These are phyloP conservation scores for Mesoclemmys tuberculata DNA, from an alignment of 2,113 vertebrate genomes.

Conservation along the genomic window DNA sequence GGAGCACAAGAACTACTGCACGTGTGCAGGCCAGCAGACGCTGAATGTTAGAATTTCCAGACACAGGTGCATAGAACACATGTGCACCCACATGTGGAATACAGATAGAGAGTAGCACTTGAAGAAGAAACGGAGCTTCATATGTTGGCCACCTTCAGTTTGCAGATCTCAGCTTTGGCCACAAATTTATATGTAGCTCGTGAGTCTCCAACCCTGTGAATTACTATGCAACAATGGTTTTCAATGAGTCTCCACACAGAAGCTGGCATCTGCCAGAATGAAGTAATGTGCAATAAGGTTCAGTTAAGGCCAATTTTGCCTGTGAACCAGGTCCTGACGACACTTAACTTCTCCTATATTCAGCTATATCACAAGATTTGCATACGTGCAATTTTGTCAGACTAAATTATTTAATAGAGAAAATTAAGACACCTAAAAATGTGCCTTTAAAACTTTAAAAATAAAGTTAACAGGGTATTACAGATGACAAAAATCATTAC, in stretches of 20 bases:
- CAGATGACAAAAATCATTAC: background rate
- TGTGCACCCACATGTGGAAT: no score
- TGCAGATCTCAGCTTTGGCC: background rate
- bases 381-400: no score
- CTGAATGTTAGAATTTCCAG: no score
- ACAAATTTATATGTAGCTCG: background rate
- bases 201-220: background rate
- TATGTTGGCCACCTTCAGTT: no score
- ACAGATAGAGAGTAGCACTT: no score
- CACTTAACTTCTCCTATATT: background rate
- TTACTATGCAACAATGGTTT: background rate
- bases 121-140: background rate
- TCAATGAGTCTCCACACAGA: background rate
- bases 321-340: background rate
- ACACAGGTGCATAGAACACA: no score
- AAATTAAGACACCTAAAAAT: background rate
- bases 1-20: no score
- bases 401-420: background rate
- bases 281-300: background rate
- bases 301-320: background rate
- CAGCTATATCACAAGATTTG: background rate
- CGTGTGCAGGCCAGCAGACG: no score
- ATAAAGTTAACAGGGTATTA: background rate
- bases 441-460: background rate
- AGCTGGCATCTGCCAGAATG: accelerated